phyloP scores from a whole-genome alignment of 2,797 vertebrate species.

The Darevskia mixta region DNA sequence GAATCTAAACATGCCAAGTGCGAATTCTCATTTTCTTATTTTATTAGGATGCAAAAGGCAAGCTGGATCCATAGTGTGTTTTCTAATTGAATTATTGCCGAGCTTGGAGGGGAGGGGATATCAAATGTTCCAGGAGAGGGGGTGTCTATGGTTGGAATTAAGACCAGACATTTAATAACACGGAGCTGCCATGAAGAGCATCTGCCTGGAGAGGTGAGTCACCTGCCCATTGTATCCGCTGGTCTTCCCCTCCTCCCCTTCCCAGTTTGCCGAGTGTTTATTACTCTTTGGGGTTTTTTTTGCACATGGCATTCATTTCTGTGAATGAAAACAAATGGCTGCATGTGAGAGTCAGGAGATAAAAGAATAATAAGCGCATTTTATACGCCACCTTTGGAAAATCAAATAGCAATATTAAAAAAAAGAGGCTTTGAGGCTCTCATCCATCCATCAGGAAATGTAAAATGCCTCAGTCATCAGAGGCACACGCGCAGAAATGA shows the following conservation, averaged over 20 bases:
- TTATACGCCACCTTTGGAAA: conserved; percentile 75
- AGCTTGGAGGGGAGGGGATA: fast-evolving
- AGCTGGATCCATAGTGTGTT: conserved; percentile 29
- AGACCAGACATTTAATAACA: conserved; percentile 56
- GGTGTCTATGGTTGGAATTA: neutral
- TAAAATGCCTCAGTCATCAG: conserved; percentile 67
- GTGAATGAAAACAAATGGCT: conserved; percentile 83
- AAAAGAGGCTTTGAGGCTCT: conserved; percentile 57
- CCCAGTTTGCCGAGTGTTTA: conserved; percentile 68
- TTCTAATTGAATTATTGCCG: neutral
- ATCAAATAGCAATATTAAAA: conserved; percentile 42
- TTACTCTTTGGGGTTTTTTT: conserved; percentile 64
- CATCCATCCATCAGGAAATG: conserved; percentile 76
- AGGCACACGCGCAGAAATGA: neutral
- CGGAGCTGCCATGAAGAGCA: conserved; percentile 30
- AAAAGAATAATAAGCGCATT: conserved; percentile 83
- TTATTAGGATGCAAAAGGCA: neutral
- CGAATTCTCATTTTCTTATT: too few relatives aligned
- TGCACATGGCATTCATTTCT: conserved; percentile 72
- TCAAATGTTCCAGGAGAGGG: neutral
- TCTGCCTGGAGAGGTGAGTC: conserved; percentile 59
- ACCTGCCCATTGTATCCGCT: conserved; percentile 62
- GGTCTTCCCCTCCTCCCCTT: conserved; percentile 24
- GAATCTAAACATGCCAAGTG: neutral
- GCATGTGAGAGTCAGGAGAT: conserved; percentile 75